Base-by-base conservation (phyloP, 1,140 invertebrate species). In the Brachionus calyciflorus region DNA sequence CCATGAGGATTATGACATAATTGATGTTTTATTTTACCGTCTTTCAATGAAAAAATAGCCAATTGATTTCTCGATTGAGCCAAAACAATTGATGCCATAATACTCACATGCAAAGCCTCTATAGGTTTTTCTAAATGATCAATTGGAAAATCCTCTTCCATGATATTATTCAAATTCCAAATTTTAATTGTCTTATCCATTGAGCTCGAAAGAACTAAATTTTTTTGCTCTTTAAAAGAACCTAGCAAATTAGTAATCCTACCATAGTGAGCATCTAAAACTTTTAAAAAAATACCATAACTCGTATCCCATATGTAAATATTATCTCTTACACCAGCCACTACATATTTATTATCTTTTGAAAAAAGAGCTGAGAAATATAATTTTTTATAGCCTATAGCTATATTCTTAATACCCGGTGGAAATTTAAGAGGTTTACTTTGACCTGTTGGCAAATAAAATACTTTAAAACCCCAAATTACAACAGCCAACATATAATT, bases 141-240 rank as follows among this genome's bases (percentile, higher is more conserved):
- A 78, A 99, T 94, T 17, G 93, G 91, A 83, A 97, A 92, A 3
- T 98, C 94, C 86, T 97, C 93, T 82, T 98, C 94, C 81, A 96
- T 94, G 80, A 98, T 97, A 82, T 98, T 98, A 82, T 98, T 95
- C 77, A 98, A 95, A 84, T 98, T 98, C 96, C 96, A 99, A 0
- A 98, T 94, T 87, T 99, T 97, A 0, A 98, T 94, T 0, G 93
- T 94, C 78, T 94, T 89, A 85, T 99, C 96, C 65, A 99, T 96
- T 0, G 94, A 98, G 0, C 95, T 96, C 0, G 95, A 86, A n/a
- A 88, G 96, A 37, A 98, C 92, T 33, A 95, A 91, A 84, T 98
- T 98, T 90, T 94, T 94, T 77, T 91, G 90, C 1, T 91, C 91
- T 49, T 93, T 89, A 14, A 91, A 93, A 6, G 94, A 82, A 6